A percentile compares a stretch with the other conserved stretches of the same genome.
These are phyloP conservation scores for Micromesistius poutassou DNA, from an alignment of 2,797 vertebrate species.

Conservation along the genomic window DNA sequence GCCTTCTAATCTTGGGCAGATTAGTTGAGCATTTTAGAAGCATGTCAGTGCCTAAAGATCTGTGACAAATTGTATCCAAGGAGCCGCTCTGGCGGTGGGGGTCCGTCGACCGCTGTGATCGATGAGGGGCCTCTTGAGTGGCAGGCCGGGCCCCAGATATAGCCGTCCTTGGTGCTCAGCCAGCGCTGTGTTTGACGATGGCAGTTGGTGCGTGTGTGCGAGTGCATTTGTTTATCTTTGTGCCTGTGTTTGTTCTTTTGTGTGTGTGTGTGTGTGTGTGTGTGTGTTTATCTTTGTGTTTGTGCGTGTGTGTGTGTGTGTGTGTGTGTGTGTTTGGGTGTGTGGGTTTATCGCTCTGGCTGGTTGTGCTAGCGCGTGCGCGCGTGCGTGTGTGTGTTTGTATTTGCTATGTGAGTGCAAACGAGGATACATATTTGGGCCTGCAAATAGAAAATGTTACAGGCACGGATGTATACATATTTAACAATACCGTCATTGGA, in stretches of 20 bases:
- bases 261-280: constrained; percentile 3
- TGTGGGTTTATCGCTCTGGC: constrained; percentile 29
- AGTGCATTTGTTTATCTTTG: neutral
- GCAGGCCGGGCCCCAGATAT: constrained; percentile 65
- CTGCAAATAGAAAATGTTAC: neutral
- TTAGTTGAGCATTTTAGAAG: constrained; percentile 61
- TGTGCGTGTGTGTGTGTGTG: neutral
- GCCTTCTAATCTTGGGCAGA: constrained; percentile 52
- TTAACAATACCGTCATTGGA: neutral
- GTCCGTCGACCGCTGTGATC: constrained; percentile 54
- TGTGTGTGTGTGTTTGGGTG: constrained; percentile 18
- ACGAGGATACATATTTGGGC: neutral
- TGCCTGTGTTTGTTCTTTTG: neutral
- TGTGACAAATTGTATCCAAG: constrained; percentile 65
- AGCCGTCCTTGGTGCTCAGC: constrained; percentile 59
- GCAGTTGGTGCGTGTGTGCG: constrained; percentile 8
- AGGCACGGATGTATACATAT: neutral
- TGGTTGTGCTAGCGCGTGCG: neutral
- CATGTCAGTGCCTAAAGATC: constrained; percentile 61
- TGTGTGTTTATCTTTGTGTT: neutral
- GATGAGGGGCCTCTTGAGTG: constrained; percentile 68
- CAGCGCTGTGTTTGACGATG: constrained; percentile 51
- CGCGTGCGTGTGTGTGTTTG: neutral
- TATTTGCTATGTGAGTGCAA: neutral
- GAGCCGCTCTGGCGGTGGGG: constrained; percentile 43